Conservation (phyloP, 1,140 invertebrate genomes). For the Habropoda laboriosa region DNA sequence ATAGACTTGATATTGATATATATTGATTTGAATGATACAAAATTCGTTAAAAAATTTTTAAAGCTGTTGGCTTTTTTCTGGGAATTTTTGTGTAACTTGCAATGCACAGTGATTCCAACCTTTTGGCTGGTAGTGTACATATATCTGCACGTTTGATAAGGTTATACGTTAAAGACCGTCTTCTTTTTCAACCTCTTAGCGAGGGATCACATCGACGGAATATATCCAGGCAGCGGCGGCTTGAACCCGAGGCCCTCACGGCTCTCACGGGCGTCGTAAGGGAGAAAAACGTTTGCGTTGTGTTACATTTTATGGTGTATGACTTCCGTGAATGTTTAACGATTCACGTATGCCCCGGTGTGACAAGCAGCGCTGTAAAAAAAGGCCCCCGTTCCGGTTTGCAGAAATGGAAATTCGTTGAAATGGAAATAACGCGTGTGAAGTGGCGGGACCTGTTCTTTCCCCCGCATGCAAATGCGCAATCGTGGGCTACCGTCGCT, state of each 20-base stretch:
- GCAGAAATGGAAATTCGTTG: conserved; percentile 16
- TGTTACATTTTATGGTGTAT: conserved; percentile 46
- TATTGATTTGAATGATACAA: too few species aligned
- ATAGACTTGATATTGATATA: too few species aligned
- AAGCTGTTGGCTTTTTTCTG: too few species aligned
- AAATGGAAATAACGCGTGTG: conserved; percentile 9
- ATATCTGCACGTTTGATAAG: not conserved
- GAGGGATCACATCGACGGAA: not conserved
- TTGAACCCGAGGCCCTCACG: conserved; percentile 21
- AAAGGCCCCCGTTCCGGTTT: not conserved
- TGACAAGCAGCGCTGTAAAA: conserved; percentile 7
- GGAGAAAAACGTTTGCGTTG: conserved; percentile 45
- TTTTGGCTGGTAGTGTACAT: too few species aligned
- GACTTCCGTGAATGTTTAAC: conserved; percentile 62
- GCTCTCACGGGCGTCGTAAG: conserved; percentile 49
- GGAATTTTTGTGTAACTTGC: too few species aligned
- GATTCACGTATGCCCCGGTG: conserved; percentile 22
- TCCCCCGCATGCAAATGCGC: not conserved
- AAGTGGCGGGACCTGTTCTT: conserved; percentile 4
- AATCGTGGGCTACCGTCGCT: not conserved
- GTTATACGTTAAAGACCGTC: conserved; percentile 10
- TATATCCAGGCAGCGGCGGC: conserved; percentile 22
- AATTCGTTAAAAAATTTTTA: too few species aligned
- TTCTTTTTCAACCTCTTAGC: conserved; percentile 20
- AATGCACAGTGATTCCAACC: too few species aligned